Evolutionary conservation across 2,888 invertebrate species (phyloP), one percentile per base, ranked within the genome.

Genomic region (Prosapia bicincta): DNA sequence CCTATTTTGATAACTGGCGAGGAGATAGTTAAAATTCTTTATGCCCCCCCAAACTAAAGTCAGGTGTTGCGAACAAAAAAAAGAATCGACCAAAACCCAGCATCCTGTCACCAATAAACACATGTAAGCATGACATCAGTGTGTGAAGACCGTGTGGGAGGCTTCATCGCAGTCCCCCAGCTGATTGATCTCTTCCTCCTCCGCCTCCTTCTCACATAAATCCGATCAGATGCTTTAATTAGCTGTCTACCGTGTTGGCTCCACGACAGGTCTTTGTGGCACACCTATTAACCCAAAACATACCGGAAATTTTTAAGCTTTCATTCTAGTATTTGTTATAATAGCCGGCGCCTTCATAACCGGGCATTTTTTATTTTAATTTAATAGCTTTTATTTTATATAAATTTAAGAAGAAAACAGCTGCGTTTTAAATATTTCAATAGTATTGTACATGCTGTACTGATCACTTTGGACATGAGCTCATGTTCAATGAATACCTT

Each of bases 151-250:
- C 3, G 54, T 54, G 54, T 54, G 20, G 54, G 54, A n/a, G 54
- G 20, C 54, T 54, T 54, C 54, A 54, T 54, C 54, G 2, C 13
- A 20, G 54, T 54, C 20, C 20, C 38, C 54, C 20, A 3, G 20
- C 54, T 54, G 54, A 54, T 54, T 54, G 54, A 54, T 54, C 54
- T 54, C 54, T 54, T 54, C n/a, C n/a, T 54, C 54, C 54, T 54
- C 54, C 54, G 3, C 5, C 54, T 54, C 54, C 54, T 54, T 9
- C 54, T 54, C 54, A 54, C 54, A 54, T 54, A 54, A 54, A 54
- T 54, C 54, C 54, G 54, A 54, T 54, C 54, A 54, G 54, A 5
- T 54, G 20, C 20, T 54, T 54, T 54, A 54, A 54, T 54, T 54
- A 54, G 54, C 54, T 54, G 54, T 54, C 54, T 54, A 54, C 54